These are phyloP conservation scores for Enteromius radiatus DNA, from an alignment of 2,797 vertebrate species.

Conservation along the genomic window DNA sequence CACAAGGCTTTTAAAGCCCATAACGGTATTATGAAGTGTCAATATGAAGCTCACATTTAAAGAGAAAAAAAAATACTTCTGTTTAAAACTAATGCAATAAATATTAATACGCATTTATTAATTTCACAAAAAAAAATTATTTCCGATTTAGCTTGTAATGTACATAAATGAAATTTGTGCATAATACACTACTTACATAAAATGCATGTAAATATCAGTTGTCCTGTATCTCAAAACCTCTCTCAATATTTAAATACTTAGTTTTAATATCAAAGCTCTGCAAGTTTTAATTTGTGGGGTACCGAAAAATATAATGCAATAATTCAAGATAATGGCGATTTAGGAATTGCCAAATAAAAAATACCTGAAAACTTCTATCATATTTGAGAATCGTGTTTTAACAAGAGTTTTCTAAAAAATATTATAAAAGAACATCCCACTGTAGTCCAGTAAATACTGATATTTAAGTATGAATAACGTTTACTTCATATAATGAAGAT, in stretches of 20 bases:
- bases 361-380: neutral
- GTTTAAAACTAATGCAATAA: no score
- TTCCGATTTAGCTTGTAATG: neutral
- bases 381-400: neutral
- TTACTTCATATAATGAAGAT: neutral
- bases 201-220: neutral
- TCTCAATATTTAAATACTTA: neutral
- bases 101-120: no score
- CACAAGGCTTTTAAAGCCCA: neutral
- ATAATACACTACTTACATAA: neutral
- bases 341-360: neutral
- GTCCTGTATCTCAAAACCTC: no score
- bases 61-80: no score
- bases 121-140: neutral
- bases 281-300: neutral
- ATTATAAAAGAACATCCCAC: neutral
- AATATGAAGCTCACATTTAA: neutral
- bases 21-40: neutral
- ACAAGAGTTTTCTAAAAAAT: no score
- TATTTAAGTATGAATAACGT: neutral
- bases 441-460: neutral
- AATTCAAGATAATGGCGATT: neutral
- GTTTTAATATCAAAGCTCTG: neutral
- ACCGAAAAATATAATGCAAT: neutral
- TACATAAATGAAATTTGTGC: neutral